These are phyloP conservation scores for Caenorhabditis becei DNA, from an alignment of 2,888 invertebrate species.

Conservation along the genomic window DNA sequence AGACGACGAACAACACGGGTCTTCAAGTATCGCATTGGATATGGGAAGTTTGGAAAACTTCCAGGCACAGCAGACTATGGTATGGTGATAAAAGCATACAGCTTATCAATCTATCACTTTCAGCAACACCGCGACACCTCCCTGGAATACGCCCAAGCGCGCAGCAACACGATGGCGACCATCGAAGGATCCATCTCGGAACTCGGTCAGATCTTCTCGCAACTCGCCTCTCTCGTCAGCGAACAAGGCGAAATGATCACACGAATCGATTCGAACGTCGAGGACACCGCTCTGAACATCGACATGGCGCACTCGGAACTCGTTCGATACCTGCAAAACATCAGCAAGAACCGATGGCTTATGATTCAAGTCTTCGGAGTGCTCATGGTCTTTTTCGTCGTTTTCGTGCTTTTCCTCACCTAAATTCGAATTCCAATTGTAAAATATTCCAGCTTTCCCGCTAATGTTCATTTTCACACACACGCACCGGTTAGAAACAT, in stretches of 20 bases:
- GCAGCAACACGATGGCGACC: slow-evolving; percentile 98
- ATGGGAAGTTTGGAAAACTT: slow-evolving; percentile 85
- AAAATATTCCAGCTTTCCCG: too few species aligned
- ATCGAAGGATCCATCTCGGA: slow-evolving; percentile 99
- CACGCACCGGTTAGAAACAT: slow-evolving; percentile 30
- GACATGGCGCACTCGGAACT: slow-evolving; percentile 98
- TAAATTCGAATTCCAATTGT: slow-evolving; percentile 83
- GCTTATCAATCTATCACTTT: neutral
- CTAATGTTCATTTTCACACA: too few species aligned
- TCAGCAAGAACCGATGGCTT: slow-evolving; percentile 96
- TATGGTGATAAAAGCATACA: slow-evolving; percentile 5
- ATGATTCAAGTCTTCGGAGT: slow-evolving; percentile 99
- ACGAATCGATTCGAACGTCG: slow-evolving; percentile 95
- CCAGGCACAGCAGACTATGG: slow-evolving; percentile 67
- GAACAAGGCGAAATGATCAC: slow-evolving; percentile 94
- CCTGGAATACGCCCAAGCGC: slow-evolving; percentile 85
- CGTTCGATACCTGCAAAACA: slow-evolving; percentile 94
- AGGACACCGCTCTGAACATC: slow-evolving; percentile 95
- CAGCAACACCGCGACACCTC: slow-evolving; percentile 46
- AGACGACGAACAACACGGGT: slow-evolving; percentile 82
- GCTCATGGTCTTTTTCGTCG: slow-evolving; percentile 97
- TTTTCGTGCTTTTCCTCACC: slow-evolving; percentile 97
- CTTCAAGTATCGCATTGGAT: slow-evolving; percentile 90
- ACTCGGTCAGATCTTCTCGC: slow-evolving; percentile 93
- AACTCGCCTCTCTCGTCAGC: slow-evolving; percentile 89